phyloP scores from a whole-genome alignment of 2,888 invertebrate genomes.

The Protophormia terraenovae region DNA sequence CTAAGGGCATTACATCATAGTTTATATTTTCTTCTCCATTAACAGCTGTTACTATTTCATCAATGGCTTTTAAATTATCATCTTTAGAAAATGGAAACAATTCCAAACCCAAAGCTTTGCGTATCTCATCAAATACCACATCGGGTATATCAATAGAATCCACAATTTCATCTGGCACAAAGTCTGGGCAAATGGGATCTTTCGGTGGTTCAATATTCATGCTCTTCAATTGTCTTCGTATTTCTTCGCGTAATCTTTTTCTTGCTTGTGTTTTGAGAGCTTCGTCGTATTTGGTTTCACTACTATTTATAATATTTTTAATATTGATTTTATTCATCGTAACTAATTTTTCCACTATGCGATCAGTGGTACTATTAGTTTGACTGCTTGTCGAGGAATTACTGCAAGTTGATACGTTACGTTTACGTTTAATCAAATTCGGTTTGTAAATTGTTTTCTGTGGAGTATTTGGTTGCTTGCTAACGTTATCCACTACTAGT shows the following conservation, averaged over 20 bases:
- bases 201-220: conserved; percentile 75
- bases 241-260: conserved; percentile 76
- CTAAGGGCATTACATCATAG: not conserved
- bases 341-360: conserved; percentile 74
- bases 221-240: conserved; percentile 77
- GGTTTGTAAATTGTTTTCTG: conserved; percentile 60
- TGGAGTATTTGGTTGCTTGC: not conserved
- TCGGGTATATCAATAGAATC: conserved; percentile 78
- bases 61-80: not conserved
- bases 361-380: conserved; percentile 70
- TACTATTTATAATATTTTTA: conserved; percentile 79
- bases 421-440: conserved; percentile 70
- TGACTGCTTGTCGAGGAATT: conserved; percentile 71
- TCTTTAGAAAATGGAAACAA: conserved; percentile 55
- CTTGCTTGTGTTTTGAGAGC: conserved; percentile 77
- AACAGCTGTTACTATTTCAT: not conserved
- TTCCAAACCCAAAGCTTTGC: conserved; percentile 77
- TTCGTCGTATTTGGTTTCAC: conserved; percentile 78
- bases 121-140: conserved; percentile 76
- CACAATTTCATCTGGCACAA: conserved; percentile 78
- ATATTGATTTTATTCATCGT: conserved; percentile 79
- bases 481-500: not conserved
- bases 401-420: conserved; percentile 69
- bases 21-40: not conserved
- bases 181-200: conserved; percentile 68